Evolutionary conservation across 2,797 vertebrate genomes (phyloP).

Genomic region (Cyclura pinguis): DNA sequence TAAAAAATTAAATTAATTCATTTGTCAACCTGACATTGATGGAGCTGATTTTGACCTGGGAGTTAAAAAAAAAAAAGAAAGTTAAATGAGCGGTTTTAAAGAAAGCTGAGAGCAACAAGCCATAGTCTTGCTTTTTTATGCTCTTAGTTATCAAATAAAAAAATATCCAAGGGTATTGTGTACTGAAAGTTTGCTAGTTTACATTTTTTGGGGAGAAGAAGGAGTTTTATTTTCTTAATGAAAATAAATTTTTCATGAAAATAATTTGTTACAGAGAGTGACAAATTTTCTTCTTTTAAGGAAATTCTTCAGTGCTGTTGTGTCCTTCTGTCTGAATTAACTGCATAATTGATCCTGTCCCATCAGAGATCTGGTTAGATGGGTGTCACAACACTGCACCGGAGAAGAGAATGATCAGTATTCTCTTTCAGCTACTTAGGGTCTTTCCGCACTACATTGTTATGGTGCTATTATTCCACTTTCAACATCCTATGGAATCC

Average conservation of each 20-base stretch:
- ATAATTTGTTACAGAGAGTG: too few relatives aligned
- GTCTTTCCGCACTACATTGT: too few relatives aligned
- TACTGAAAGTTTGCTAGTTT: background rate
- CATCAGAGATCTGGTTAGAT: background rate
- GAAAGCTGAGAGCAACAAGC: conserved; percentile 37
- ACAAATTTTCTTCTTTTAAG: background rate
- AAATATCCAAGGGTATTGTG: conserved; percentile 54
- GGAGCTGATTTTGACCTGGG: conserved; percentile 67
- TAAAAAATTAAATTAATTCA: conserved; percentile 75
- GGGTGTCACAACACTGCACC: background rate
- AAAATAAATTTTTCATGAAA: too few relatives aligned
- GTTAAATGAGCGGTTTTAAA: conserved; percentile 65
- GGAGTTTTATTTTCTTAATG: background rate
- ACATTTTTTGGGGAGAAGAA: background rate
- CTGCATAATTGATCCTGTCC: background rate
- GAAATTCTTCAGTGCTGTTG: background rate
- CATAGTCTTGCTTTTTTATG: conserved; percentile 45
- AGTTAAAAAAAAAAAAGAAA: conserved; percentile 63
- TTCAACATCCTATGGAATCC: too few relatives aligned
- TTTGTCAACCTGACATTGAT: conserved; percentile 73
- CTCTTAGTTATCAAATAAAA: conserved; percentile 69
- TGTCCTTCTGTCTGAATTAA: background rate
- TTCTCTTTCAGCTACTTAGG: too few relatives aligned
- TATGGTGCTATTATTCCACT: too few relatives aligned
- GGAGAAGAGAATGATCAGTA: too few relatives aligned